Evolutionary conservation across 1,140 invertebrate species (phyloP).

Genomic region (Propsilocerus akamusi): DNA sequence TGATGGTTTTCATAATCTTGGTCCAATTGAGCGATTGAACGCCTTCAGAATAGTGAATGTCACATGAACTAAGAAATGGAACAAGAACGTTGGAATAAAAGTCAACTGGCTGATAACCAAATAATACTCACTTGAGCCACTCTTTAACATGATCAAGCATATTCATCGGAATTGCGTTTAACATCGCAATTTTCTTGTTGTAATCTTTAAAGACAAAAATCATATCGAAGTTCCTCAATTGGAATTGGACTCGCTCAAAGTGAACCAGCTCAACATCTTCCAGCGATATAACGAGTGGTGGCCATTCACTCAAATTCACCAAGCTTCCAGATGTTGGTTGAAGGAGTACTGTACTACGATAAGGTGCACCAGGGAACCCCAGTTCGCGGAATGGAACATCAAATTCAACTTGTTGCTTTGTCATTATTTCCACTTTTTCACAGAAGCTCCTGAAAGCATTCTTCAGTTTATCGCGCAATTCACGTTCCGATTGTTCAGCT

Average conservation of each 20-base stretch:
- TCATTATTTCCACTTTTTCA: constrained; percentile 92
- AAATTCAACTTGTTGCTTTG: constrained; percentile 95
- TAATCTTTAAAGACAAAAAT: constrained; percentile 99
- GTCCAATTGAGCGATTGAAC: constrained; percentile 98
- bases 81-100: neutral
- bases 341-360: constrained; percentile 83
- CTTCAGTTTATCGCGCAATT: constrained; percentile 90
- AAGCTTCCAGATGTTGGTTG: constrained; percentile 94
- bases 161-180: constrained; percentile 97
- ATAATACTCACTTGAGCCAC: constrained; percentile 79
- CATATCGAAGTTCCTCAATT: constrained; percentile 99
- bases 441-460: constrained; percentile 96
- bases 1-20: constrained; percentile 99
- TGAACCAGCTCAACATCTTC: constrained; percentile 97
- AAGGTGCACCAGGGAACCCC: constrained; percentile 96
- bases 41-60: constrained; percentile 95
- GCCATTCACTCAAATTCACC: constrained; percentile 97
- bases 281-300: constrained; percentile 93
- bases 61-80: constrained; percentile 56
- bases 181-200: constrained; percentile 79
- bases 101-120: constrained; percentile 4
- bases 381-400: constrained; percentile 96
- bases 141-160: constrained; percentile 98
- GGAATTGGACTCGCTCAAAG: constrained; percentile 97
- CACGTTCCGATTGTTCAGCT: constrained; percentile 94